Evolutionary conservation across 2,113 vertebrate genomes (phyloP), one percentile per base, ranked within the genome.

Genomic region (Galemys pyrenaicus): DNA sequence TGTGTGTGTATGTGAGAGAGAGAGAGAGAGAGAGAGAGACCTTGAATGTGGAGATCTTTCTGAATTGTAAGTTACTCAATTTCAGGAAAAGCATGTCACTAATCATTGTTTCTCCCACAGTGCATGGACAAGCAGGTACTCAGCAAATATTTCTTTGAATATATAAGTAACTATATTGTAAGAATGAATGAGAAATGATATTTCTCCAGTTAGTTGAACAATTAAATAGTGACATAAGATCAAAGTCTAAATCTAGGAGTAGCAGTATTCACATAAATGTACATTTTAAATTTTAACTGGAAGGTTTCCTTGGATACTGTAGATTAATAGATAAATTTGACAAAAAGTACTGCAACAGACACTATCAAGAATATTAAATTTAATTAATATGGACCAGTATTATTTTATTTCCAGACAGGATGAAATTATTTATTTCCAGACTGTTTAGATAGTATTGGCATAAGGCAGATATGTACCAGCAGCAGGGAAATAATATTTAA

Each of bases 241-340:
- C 74, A 68, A 83, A 6, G 26, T 74, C 64, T 44, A 1, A 26
- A 71, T 39, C 16, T 12, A 87, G 56, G 60, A 92, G 11, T 22
- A 68, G 9, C 3, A 86, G 1, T 35, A 0, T 74, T 89, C 44
- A 64, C 74, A 75, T 75, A 91, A 90, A 41, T 24, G 24, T 11
- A 0, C 79, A 30, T 91, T 91, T 60, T 46, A 32, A 54, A 74
- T 13, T 70, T 28, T 46, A 77, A 51, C 12, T 68, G 89, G 37
- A 91, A 75, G 24, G 4, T 71, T 86, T 64, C 9, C 74, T 95
- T 83, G 82, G 60, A 71, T 6, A 87, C 4, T 54, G 49, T 32
- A 86, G 84, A 94, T 85, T 94, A 91, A 91, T 85, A 97, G 94
- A 96, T 70, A 96, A 94, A 73, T 84, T 96, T 98, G 85, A 94